phyloP scores from a whole-genome alignment of 2,113 vertebrate genomes.

The Heloderma charlesbogerti region DNA sequence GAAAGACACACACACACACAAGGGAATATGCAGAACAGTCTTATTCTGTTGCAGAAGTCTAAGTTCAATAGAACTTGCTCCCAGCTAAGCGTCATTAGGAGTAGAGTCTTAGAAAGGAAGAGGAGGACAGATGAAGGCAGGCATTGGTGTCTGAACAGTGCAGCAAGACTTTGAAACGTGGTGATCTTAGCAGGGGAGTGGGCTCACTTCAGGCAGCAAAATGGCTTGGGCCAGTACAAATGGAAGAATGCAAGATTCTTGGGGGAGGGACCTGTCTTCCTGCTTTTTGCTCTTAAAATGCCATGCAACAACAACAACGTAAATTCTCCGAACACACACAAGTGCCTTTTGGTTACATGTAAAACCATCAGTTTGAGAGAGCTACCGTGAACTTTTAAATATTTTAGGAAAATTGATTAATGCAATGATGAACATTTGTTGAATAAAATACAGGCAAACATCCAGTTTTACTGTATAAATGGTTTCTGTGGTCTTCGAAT shows the following conservation, averaged over 20 bases:
- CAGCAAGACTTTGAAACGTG: background rate
- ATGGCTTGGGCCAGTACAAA: no score
- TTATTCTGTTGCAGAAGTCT: background rate
- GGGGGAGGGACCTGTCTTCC: no score
- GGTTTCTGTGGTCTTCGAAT: background rate
- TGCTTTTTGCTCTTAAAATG: no score
- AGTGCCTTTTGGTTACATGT: no score
- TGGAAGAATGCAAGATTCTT: no score
- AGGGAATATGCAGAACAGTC: background rate
- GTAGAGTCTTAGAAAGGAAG: background rate
- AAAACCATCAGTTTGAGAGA: no score
- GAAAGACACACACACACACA: no score
- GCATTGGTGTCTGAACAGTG: background rate
- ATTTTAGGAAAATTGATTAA: background rate
- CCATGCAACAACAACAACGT: background rate
- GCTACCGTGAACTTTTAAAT: background rate
- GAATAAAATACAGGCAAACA: background rate
- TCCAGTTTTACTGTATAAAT: background rate
- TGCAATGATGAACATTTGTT: background rate
- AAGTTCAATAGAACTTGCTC: background rate
- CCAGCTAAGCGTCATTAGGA: background rate
- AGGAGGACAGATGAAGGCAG: background rate
- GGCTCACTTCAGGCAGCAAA: no score
- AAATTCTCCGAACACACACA: background rate
- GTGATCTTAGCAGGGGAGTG: no score